Conservation (phyloP, 2,888 invertebrate species). For the Beris morrisii region DNA sequence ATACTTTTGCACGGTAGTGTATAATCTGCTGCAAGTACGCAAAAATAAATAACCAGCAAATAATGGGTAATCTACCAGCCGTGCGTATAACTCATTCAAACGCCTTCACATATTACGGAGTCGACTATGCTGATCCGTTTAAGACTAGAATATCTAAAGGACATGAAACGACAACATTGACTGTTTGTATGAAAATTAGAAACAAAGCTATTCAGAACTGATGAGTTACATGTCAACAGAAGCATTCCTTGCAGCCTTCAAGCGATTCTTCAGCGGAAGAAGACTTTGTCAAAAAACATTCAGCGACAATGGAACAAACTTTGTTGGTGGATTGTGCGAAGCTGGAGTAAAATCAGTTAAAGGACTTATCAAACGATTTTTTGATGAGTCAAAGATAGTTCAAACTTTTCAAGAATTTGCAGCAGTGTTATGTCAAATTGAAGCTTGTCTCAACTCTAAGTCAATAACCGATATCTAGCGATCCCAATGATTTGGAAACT, state of each 20-base stretch:
- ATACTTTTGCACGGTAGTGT: no score
- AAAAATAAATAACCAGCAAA: constrained; percentile 17
- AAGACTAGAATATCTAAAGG: constrained; percentile 33
- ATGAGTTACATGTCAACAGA: constrained; percentile 19
- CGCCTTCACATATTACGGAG: constrained; percentile 39
- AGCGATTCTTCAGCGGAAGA: constrained; percentile 19
- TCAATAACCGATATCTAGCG: neutral
- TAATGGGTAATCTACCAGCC: constrained; percentile 45
- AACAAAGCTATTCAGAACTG: constrained; percentile 9
- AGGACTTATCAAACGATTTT: neutral
- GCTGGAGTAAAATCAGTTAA: constrained; percentile 16
- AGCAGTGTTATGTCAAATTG: neutral
- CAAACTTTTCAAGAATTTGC: neutral
- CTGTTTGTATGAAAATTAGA: constrained; percentile 19
- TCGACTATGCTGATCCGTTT: constrained; percentile 43
- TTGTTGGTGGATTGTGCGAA: neutral
- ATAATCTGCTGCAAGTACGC: constrained; percentile 31
- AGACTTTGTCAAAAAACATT: constrained; percentile 16
- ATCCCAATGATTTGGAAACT: neutral
- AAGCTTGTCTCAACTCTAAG: constrained; percentile 3
- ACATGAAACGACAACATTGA: neutral
- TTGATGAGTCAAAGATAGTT: constrained; percentile 1
- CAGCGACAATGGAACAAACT: constrained; percentile 23
- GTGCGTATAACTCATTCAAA: constrained; percentile 27
- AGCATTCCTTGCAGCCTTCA: constrained; percentile 21